Evolutionary conservation across 2,113 vertebrate genomes (phyloP).

Genomic region (Pachycephala philippinensis): DNA sequence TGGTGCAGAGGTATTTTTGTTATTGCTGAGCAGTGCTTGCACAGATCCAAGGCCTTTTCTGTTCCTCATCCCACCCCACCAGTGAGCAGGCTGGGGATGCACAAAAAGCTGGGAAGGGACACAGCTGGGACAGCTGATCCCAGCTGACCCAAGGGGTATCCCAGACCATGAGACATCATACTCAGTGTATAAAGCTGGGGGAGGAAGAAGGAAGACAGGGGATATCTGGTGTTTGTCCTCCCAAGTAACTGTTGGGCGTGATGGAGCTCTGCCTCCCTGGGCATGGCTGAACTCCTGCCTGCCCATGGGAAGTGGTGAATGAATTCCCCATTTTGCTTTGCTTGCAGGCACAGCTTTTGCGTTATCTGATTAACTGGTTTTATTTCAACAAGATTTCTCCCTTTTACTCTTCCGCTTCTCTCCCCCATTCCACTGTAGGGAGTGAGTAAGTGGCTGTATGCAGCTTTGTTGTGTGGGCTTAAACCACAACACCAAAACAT

Average conservation of each 20-base stretch:
- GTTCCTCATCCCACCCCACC: background rate
- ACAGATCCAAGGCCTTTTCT: background rate
- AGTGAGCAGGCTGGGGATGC: accelerated
- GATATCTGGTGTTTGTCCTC: background rate
- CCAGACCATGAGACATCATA: background rate
- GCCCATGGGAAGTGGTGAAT: background rate
- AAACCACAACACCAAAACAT: background rate
- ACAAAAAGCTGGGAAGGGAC: background rate
- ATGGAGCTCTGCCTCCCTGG: background rate
- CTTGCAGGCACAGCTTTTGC: background rate
- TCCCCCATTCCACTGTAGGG: background rate
- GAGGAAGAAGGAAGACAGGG: background rate
- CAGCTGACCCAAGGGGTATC: background rate
- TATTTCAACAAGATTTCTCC: background rate
- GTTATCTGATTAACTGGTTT: background rate
- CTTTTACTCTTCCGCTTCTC: background rate
- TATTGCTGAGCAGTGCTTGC: background rate
- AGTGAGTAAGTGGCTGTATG: accelerated
- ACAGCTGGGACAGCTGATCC: background rate
- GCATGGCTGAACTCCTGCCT: background rate
- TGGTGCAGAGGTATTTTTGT: background rate
- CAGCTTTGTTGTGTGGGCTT: background rate
- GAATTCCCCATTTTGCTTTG: background rate
- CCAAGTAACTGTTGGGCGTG: accelerated
- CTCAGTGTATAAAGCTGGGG: background rate